Conservation (phyloP, 2,113 vertebrate genomes). For the Salvator merianae region DNA sequence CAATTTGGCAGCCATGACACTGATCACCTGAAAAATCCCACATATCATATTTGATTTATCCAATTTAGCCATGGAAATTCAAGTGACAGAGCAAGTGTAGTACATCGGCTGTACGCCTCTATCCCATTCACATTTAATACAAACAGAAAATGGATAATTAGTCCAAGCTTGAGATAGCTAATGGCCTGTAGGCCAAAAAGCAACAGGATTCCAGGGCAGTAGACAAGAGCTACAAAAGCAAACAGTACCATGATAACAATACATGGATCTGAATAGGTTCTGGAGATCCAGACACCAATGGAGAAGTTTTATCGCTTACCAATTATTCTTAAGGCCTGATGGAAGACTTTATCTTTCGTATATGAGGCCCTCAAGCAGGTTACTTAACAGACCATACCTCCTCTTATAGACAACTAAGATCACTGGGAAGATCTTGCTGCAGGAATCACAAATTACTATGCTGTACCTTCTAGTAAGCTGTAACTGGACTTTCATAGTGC, state of each 20-base stretch:
- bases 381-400: too few relatives aligned
- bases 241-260: neutral
- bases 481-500: too few relatives aligned
- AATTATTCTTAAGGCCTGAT: neutral
- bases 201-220: neutral
- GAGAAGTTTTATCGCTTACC: neutral
- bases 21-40: conserved; percentile 23
- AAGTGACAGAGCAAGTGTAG: neutral
- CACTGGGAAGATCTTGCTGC: too few relatives aligned
- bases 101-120: neutral
- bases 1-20: conserved; percentile 26
- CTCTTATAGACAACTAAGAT: too few relatives aligned
- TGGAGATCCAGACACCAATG: too few relatives aligned
- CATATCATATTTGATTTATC: rapidly evolving
- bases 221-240: neutral
- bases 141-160: neutral
- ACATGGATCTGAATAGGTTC: too few relatives aligned
- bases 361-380: too few relatives aligned
- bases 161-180: neutral
- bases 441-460: too few relatives aligned
- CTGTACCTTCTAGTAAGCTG: too few relatives aligned
- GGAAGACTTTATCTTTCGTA: neutral
- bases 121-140: neutral
- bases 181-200: neutral
- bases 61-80: rapidly evolving